A percentile compares a stretch with the other conserved stretches of the same genome.
phyloP scores from a whole-genome alignment of 2,888 invertebrate species.

The Nomada ruficornis region DNA sequence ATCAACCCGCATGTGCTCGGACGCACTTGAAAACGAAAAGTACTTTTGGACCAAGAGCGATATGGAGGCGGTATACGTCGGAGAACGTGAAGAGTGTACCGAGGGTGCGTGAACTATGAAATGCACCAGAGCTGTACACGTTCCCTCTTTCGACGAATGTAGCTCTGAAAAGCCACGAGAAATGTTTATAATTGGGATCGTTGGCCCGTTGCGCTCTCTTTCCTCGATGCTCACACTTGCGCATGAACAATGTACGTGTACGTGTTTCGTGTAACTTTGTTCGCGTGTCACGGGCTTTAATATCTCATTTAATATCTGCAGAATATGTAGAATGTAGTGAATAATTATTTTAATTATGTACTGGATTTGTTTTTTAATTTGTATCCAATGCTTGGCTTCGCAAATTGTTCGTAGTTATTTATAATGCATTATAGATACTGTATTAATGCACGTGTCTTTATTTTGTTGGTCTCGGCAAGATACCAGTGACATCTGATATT shows the following conservation, averaged over 20 bases:
- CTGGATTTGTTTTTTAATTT: too few species aligned
- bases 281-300: neutral
- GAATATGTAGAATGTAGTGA: too few species aligned
- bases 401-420: too few species aligned
- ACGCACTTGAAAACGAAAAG: slow-evolving; percentile 77
- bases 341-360: too few species aligned
- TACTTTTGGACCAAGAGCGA: slow-evolving; percentile 75
- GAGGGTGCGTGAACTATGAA: slow-evolving; percentile 74
- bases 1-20: slow-evolving; percentile 79
- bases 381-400: too few species aligned
- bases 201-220: slow-evolving; percentile 68
- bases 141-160: slow-evolving; percentile 73
- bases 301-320: too few species aligned
- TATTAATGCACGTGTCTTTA: too few species aligned
- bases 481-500: too few species aligned
- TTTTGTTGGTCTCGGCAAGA: too few species aligned
- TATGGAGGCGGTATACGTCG: slow-evolving; percentile 63
- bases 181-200: slow-evolving; percentile 84
- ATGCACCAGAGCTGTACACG: slow-evolving; percentile 75
- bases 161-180: slow-evolving; percentile 80
- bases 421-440: too few species aligned
- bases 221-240: slow-evolving; percentile 26
- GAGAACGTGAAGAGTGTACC: slow-evolving; percentile 61
- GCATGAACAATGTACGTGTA: neutral
- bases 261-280: neutral